These are phyloP conservation scores for Prolemur simus DNA, from an alignment of 2,113 vertebrate species.

Conservation along the genomic window DNA sequence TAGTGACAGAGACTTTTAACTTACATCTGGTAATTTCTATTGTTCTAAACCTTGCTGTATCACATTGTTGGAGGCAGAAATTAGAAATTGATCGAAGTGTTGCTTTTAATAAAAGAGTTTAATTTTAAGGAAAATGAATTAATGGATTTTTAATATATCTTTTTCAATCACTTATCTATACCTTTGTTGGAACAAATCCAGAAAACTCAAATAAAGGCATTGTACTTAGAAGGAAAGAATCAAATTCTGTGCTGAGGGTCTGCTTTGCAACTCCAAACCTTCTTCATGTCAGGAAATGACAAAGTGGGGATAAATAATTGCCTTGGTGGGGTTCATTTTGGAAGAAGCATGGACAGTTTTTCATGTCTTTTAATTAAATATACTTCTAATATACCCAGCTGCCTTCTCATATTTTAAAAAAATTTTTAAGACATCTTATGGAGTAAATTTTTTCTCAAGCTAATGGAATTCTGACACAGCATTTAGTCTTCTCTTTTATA, in stretches of 20 bases:
- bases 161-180: not conserved
- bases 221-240: not conserved
- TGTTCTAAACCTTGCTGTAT: not conserved
- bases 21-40: not conserved
- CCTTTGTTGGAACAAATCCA: not conserved
- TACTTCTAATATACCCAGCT: not conserved
- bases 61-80: not conserved
- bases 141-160: slow-evolving; percentile 50
- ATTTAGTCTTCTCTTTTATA: not conserved
- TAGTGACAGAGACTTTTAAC: not conserved
- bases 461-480: not conserved
- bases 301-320: not conserved
- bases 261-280: not conserved
- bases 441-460: not conserved
- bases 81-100: slow-evolving; percentile 11
- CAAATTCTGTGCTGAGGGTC: not conserved
- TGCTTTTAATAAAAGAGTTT: slow-evolving; percentile 62
- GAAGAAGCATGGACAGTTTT: not conserved
- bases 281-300: not conserved
- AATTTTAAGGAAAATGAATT: slow-evolving; percentile 58
- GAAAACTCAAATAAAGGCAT: not conserved
- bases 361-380: slow-evolving; percentile 2
- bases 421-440: not conserved
- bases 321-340: not conserved
- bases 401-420: not conserved